A percentile compares a stretch with the other conserved stretches of the same genome.
These are phyloP conservation scores for Amyelois transitella DNA, from an alignment of 1,140 invertebrate species.

Conservation along the genomic window DNA sequence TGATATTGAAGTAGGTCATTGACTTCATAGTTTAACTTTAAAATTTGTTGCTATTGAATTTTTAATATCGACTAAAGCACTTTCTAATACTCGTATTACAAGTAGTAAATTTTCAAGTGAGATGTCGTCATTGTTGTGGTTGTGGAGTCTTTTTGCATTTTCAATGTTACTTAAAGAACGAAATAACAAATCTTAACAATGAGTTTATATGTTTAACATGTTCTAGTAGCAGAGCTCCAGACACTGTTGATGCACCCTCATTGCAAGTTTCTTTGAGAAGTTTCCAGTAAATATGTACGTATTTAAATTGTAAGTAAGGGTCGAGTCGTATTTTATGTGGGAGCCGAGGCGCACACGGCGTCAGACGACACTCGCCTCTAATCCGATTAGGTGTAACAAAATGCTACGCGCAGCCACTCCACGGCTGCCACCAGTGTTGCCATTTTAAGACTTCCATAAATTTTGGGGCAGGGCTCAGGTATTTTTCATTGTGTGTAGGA, in stretches of 20 bases:
- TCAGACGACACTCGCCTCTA: conserved; percentile 49
- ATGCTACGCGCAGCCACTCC: conserved; percentile 48
- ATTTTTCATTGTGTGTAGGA: too few relatives aligned
- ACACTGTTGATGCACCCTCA: background rate
- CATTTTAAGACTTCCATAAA: background rate
- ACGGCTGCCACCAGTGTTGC: conserved; percentile 4
- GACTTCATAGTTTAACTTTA: too few relatives aligned
- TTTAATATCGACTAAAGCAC: too few relatives aligned
- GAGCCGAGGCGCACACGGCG: conserved; percentile 45
- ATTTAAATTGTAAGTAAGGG: conserved; percentile 32
- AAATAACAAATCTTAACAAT: background rate
- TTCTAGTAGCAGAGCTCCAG: background rate
- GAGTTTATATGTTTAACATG: background rate
- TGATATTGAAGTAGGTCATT: too few relatives aligned
- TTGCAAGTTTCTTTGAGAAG: conserved; percentile 8
- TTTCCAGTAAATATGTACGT: conserved; percentile 19
- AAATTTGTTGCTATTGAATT: too few relatives aligned
- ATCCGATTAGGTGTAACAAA: conserved; percentile 69
- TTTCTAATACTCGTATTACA: too few relatives aligned
- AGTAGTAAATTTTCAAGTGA: too few relatives aligned
- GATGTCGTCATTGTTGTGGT: too few relatives aligned
- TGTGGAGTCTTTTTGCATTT: background rate
- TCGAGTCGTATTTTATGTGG: conserved; percentile 50
- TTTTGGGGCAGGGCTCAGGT: too few relatives aligned
- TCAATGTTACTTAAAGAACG: too few relatives aligned